Conservation (phyloP, 2,113 vertebrate species). For the Chionomys nivalis region DNA sequence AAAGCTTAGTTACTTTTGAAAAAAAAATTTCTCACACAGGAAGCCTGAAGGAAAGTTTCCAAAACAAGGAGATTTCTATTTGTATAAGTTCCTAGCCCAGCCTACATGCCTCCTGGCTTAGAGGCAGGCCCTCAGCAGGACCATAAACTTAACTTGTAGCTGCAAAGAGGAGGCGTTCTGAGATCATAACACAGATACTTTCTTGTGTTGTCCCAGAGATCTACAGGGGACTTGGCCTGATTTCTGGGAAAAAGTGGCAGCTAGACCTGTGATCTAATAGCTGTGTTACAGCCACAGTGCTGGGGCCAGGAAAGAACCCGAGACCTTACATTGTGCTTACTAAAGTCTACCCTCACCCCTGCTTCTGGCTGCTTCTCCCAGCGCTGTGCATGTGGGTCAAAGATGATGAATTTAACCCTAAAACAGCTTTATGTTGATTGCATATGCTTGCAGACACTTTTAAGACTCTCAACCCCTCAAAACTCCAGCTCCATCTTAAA, state of each 20-base stretch:
- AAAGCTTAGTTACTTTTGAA: not conserved
- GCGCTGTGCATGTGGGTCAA: rapidly evolving
- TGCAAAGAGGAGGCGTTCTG: not conserved
- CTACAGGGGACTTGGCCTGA: not conserved
- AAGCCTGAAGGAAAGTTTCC: not conserved
- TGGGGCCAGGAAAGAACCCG: not conserved
- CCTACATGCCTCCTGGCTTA: not conserved
- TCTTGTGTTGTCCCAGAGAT: not conserved
- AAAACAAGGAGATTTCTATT: not conserved
- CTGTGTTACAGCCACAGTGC: not conserved
- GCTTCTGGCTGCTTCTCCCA: not conserved
- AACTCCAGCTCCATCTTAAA: not conserved
- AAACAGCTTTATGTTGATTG: not conserved
- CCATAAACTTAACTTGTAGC: not conserved
- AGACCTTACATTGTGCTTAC: not conserved
- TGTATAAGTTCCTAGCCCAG: not conserved
- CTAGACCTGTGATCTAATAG: not conserved
- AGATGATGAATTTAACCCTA: not conserved
- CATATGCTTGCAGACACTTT: not conserved
- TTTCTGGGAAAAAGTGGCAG: not conserved
- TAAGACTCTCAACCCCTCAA: not conserved
- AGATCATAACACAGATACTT: not conserved
- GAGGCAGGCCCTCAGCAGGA: not conserved
- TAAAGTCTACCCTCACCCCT: not conserved
- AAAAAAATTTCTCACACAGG: not conserved